Conservation (phyloP, 2,113 vertebrate genomes). For the Euleptes europaea region DNA sequence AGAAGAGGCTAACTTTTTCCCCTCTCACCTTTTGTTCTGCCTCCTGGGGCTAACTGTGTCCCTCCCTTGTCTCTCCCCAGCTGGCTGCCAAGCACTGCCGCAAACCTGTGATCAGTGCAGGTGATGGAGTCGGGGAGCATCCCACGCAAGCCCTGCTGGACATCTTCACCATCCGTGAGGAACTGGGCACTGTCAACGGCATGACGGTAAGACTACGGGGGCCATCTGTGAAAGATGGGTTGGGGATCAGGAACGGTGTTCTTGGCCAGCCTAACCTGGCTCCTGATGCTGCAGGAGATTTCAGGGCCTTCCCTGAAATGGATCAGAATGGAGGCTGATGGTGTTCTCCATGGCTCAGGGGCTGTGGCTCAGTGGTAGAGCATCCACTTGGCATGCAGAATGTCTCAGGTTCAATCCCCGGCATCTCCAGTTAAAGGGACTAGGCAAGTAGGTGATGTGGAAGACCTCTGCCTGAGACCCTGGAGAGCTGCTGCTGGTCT, state of each 20-base stretch:
- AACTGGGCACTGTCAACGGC: slow-evolving; percentile 97
- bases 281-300: rapidly evolving
- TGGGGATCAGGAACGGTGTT: neutral
- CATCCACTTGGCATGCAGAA: no score
- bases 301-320: rapidly evolving
- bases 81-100: slow-evolving; percentile 89
- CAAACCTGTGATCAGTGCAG: slow-evolving; percentile 93
- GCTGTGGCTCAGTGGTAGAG: no score
- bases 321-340: neutral
- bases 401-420: no score
- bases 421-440: no score
- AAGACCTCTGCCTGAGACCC: no score
- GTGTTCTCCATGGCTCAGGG: neutral
- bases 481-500: no score
- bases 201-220: slow-evolving; percentile 86
- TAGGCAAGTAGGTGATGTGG: no score
- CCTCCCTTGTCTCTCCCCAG: slow-evolving; percentile 57
- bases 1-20: no score
- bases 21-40: no score
- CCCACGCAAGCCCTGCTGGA: slow-evolving; percentile 95
- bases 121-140: slow-evolving; percentile 95
- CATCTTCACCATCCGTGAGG: slow-evolving; percentile 96
- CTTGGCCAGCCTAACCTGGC: neutral
- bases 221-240: no score
- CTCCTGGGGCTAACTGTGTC: neutral